These are phyloP conservation scores for Rhabdophis nuchalis DNA, from an alignment of 2,797 vertebrate genomes.

Conservation along the genomic window DNA sequence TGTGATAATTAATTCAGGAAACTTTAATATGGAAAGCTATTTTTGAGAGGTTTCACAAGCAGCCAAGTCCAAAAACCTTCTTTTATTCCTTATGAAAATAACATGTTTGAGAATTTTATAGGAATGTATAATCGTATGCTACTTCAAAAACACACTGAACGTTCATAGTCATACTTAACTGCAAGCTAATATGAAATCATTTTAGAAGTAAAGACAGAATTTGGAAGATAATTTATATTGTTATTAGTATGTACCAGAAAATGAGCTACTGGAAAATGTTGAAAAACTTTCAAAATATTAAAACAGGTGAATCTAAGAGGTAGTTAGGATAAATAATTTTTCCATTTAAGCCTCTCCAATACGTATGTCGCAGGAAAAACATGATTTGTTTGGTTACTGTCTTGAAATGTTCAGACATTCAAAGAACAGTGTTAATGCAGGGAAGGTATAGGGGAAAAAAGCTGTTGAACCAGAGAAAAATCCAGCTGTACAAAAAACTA, in stretches of 20 bases:
- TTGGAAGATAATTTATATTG: neutral
- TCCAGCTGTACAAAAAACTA: neutral
- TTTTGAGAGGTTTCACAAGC: neutral
- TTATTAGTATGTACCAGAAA: neutral
- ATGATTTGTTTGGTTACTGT: neutral
- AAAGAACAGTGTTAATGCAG: neutral
- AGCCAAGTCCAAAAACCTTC: neutral
- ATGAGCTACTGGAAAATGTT: neutral
- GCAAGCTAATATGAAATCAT: neutral
- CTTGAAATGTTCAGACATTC: neutral
- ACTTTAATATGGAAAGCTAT: neutral
- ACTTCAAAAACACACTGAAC: neutral
- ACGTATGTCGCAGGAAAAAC: neutral
- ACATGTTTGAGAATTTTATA: neutral
- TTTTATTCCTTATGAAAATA: neutral
- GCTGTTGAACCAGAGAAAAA: neutral
- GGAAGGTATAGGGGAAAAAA: neutral
- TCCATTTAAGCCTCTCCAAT: neutral
- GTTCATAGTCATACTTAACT: neutral
- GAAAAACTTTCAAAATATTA: neutral
- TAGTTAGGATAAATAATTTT: neutral
- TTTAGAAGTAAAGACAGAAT: neutral
- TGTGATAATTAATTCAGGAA: constrained; percentile 13
- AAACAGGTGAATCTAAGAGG: neutral
- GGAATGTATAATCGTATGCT: neutral